Percentiles rank a stretch among this genome's conserved stretches.
Conservation (phyloP, 2,113 vertebrate species). For the Tupaia tana region DNA sequence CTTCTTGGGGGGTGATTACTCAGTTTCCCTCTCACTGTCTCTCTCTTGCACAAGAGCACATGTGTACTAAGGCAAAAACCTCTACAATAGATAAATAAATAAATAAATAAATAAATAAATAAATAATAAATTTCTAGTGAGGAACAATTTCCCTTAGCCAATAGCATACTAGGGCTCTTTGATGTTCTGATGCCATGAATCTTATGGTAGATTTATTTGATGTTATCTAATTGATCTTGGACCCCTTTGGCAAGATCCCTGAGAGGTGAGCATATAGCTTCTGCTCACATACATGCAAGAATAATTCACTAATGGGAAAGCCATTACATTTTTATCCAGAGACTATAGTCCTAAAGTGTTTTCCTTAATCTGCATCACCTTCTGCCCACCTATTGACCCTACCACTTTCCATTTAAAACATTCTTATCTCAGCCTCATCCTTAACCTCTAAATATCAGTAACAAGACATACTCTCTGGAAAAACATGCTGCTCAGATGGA, state of each 20-base stretch:
- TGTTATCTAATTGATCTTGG: neutral
- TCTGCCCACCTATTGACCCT: neutral
- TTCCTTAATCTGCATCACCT: neutral
- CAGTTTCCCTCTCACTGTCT: too few relatives aligned
- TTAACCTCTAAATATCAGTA: neutral
- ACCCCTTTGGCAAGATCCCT: neutral
- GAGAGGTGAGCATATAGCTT: neutral
- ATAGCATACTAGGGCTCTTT: neutral
- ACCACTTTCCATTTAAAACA: neutral
- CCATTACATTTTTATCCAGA: neutral
- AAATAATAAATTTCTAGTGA: neutral
- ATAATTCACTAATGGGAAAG: neutral
- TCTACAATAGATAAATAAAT: too few relatives aligned
- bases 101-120: too few relatives aligned
- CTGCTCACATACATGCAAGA: neutral
- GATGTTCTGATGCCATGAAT: neutral
- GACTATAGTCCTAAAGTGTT: neutral
- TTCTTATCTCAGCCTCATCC: neutral
- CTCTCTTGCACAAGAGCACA: too few relatives aligned
- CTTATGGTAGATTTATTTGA: neutral
- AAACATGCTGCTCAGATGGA: neutral
- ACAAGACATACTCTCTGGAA: neutral
- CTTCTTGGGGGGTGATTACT: too few relatives aligned
- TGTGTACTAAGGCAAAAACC: too few relatives aligned
- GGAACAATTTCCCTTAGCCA: neutral